phyloP scores from a whole-genome alignment of 2,888 invertebrate genomes.

The Isotomurus palustris region DNA sequence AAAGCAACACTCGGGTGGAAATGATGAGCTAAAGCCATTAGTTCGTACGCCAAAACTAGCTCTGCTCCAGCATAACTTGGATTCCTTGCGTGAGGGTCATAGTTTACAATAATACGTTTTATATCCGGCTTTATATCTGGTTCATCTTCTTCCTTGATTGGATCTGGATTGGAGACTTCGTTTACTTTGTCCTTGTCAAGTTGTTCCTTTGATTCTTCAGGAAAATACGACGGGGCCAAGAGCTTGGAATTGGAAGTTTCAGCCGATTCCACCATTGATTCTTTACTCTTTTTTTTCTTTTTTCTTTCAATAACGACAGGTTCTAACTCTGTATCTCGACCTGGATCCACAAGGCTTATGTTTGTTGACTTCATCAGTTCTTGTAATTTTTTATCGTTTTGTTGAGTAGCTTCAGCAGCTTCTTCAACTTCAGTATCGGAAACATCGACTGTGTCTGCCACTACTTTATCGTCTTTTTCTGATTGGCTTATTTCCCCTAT shows the following conservation, averaged over 20 bases:
- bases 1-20: constrained; percentile 88
- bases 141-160: constrained; percentile 1
- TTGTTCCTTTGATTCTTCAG: no score
- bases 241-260: neutral
- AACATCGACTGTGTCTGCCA: constrained; percentile 42
- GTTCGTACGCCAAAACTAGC: constrained; percentile 66
- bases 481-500: constrained; percentile 19
- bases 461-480: constrained; percentile 46
- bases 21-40: constrained; percentile 66
- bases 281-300: neutral
- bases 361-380: constrained; percentile 9
- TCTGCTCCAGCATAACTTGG: constrained; percentile 78
- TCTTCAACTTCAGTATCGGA: constrained; percentile 21
- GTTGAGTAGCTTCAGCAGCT: neutral
- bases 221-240: no score
- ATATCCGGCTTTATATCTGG: neutral
- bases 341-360: no score
- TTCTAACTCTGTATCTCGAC: no score
- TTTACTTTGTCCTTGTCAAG: no score
- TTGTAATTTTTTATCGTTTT: neutral
- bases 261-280: neutral
- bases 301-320: no score
- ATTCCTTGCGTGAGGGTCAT: constrained; percentile 71
- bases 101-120: constrained; percentile 51
- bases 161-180: no score